Evolutionary conservation across 2,797 vertebrate genomes (phyloP).

Genomic region (Gymnoscopelus microlampas): DNA sequence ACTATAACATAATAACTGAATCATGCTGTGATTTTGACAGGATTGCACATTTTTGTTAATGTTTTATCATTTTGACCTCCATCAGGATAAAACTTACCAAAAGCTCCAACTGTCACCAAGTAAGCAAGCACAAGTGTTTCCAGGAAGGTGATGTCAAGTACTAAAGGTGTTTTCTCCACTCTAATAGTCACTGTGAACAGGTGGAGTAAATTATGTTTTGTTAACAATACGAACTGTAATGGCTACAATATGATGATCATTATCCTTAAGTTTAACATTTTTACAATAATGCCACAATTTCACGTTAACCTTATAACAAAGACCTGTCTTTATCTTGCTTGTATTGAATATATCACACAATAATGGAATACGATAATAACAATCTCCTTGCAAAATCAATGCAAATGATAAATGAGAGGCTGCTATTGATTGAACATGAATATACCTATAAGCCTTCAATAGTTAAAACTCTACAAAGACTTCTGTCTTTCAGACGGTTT

Average conservation of each 20-base stretch:
- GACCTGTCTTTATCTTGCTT: conserved; percentile 13
- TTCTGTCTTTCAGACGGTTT: conserved; percentile 44
- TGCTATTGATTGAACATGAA: conserved; percentile 30
- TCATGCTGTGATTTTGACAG: too few relatives aligned
- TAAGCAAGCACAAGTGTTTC: conserved; percentile 42
- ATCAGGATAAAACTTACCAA: conserved; percentile 34
- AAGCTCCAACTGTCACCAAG: conserved; percentile 36
- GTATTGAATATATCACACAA: conserved; percentile 30
- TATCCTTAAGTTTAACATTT: conserved; percentile 56
- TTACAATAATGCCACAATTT: conserved; percentile 25
- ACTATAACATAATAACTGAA: too few relatives aligned
- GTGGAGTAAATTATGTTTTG: conserved; percentile 40
- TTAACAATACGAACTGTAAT: conserved; percentile 52
- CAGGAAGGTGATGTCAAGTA: conserved; percentile 17
- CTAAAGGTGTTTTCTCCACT: conserved; percentile 25
- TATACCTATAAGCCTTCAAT: conserved; percentile 7
- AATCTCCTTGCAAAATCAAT: conserved; percentile 49
- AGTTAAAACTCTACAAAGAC: conserved; percentile 16
- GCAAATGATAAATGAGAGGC: conserved; percentile 29
- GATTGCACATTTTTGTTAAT: neutral
- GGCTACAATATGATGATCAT: conserved; percentile 23
- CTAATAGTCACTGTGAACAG: conserved; percentile 68
- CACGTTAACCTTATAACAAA: conserved; percentile 21
- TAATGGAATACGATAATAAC: conserved; percentile 36
- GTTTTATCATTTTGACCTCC: conserved; percentile 7